phyloP scores from a whole-genome alignment of 1,140 invertebrate species.

The Drosophila cardini region DNA sequence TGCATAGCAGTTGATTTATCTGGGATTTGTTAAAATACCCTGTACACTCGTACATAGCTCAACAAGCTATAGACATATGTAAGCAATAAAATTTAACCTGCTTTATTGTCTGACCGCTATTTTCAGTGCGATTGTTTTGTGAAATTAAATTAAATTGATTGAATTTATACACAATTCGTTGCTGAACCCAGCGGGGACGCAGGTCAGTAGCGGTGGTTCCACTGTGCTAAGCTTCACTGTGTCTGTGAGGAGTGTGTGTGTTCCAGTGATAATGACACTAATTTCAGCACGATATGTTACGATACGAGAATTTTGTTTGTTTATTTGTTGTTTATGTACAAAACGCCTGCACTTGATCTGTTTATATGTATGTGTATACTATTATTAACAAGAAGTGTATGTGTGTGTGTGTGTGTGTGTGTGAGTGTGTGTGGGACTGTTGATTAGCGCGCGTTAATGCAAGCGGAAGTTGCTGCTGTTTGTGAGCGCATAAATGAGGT shows the following conservation, averaged over 20 bases:
- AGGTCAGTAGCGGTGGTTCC: conserved; percentile 12
- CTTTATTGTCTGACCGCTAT: background rate
- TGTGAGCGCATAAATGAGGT: conserved; percentile 42
- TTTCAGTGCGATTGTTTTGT: conserved; percentile 16
- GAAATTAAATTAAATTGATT: conserved; percentile 27
- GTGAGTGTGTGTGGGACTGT: conserved; percentile 2
- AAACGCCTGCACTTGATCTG: background rate
- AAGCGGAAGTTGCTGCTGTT: conserved; percentile 21
- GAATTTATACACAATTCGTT: conserved; percentile 18
- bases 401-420: background rate
- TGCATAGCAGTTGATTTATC: background rate
- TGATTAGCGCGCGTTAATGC: conserved; percentile 27
- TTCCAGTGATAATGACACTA: conserved; percentile 36
- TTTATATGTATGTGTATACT: background rate
- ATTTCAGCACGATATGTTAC: conserved; percentile 10
- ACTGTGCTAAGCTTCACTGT: background rate
- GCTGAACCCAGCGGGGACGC: conserved; percentile 5
- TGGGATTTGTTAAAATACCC: background rate
- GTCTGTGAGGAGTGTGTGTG: background rate
- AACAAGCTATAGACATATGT: conserved; percentile 1
- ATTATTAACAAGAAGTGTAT: conserved; percentile 3
- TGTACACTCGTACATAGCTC: background rate
- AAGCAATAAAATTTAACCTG: conserved; percentile 7
- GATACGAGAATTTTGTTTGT: no score
- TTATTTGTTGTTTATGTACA: conserved; percentile 6